phyloP scores from a whole-genome alignment of 2,797 vertebrate genomes.

The Apogon hyalosoma region DNA sequence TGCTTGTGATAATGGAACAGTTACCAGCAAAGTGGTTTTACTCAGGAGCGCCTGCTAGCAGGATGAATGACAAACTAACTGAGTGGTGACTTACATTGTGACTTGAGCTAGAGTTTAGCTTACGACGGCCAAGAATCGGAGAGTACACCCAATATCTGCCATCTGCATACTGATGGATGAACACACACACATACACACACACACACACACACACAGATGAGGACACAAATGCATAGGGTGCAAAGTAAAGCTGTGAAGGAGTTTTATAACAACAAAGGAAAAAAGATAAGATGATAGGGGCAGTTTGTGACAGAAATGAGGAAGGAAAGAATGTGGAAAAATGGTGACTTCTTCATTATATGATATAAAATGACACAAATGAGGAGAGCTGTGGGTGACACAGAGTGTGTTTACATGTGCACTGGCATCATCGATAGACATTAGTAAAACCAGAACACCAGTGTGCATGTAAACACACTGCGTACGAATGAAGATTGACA shows the following conservation, averaged over 20 bases:
- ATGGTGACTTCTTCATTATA: conserved; percentile 19
- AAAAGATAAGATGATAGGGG: conserved; percentile 14
- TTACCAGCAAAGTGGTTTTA: conserved; percentile 8
- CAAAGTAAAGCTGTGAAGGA: conserved; percentile 16
- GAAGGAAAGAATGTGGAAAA: conserved; percentile 20
- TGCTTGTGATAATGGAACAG: conserved; percentile 5
- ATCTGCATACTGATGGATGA: conserved; percentile 90
- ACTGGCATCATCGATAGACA: too few species aligned
- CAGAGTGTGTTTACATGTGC: conserved; percentile 3
- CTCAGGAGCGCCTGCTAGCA: neutral
- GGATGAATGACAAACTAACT: conserved; percentile 36
- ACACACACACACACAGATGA: conserved; percentile 43
- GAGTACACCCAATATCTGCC: conserved; percentile 98
- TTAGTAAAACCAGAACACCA: too few species aligned
- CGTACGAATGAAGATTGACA: conserved; percentile 42
- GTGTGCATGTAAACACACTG: neutral
- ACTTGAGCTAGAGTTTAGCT: conserved; percentile 82
- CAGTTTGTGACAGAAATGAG: conserved; percentile 5
- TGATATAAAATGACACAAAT: neutral
- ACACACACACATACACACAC: conserved; percentile 56
- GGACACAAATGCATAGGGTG: conserved; percentile 31
- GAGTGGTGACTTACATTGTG: conserved; percentile 79
- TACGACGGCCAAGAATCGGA: conserved; percentile 88
- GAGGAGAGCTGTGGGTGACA: conserved; percentile 19
- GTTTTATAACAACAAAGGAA: conserved; percentile 4